These are phyloP conservation scores for Tonatia bakeri DNA, from an alignment of 2,113 vertebrate genomes.

Conservation along the genomic window DNA sequence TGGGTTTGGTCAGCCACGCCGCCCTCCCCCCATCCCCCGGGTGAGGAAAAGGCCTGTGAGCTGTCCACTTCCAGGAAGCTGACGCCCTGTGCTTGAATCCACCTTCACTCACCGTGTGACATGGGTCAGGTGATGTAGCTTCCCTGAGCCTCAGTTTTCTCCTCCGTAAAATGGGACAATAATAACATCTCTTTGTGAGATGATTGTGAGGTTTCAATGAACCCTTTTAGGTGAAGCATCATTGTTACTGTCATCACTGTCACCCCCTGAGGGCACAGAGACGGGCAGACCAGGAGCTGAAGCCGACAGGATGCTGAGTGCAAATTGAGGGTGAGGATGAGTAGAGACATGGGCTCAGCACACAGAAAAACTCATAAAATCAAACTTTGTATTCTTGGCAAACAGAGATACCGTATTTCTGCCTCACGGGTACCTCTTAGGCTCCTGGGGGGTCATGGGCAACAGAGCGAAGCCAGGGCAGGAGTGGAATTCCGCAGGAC, in stretches of 20 bases:
- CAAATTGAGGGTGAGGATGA: neutral
- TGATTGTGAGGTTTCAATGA: neutral
- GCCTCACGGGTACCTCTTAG: neutral
- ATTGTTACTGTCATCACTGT: fast-evolving
- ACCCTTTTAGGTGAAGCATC: neutral
- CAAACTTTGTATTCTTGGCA: neutral
- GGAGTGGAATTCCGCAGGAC: fast-evolving
- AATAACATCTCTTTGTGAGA: neutral
- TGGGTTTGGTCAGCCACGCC: neutral
- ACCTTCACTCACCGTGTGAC: neutral
- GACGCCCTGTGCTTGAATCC: neutral
- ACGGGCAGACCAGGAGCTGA: no score
- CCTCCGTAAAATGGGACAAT: neutral
- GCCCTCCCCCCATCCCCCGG: neutral
- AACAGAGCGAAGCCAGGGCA: neutral
- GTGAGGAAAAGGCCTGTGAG: neutral
- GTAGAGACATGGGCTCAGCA: neutral
- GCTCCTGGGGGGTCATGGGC: neutral
- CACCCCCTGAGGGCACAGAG: neutral
- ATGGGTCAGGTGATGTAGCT: neutral
- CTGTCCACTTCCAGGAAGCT: neutral
- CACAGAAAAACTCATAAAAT: neutral
- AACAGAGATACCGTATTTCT: neutral
- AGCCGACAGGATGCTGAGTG: neutral
- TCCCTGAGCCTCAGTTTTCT: neutral